A percentile compares a stretch with the other conserved stretches of the same genome.
These are phyloP conservation scores for Holacanthella duospinosa DNA, from an alignment of 2,888 invertebrate genomes.

Conservation along the genomic window DNA sequence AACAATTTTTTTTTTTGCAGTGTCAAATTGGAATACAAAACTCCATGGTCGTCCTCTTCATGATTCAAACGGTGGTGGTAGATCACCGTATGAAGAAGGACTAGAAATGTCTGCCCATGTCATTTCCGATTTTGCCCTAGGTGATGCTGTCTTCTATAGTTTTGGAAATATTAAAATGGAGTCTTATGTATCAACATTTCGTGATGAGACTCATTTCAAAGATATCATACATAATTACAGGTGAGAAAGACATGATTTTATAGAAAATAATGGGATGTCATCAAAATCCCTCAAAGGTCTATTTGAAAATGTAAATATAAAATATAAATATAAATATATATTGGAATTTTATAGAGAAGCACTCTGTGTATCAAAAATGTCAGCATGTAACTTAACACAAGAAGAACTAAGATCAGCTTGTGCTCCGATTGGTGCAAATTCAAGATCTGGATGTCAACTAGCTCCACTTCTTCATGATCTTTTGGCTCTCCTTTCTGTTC, in stretches of 20 bases:
- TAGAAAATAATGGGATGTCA: too few species aligned
- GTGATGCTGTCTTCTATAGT: constrained; percentile 27
- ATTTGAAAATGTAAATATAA: too few species aligned
- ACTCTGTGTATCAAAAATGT: constrained; percentile 15
- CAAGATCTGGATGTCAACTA: constrained; percentile 11
- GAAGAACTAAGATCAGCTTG: constrained; percentile 4
- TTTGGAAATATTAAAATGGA: constrained; percentile 19
- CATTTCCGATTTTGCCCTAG: constrained; percentile 19
- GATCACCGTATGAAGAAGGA: constrained; percentile 26
- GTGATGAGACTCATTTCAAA: constrained; percentile 14
- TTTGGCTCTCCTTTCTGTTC: constrained; percentile 17
- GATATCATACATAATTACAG: constrained; percentile 20
- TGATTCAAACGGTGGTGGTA: constrained; percentile 11
- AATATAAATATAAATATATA: too few species aligned
- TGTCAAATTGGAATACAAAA: constrained; percentile 25
- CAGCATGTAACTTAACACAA: constrained; percentile 1
- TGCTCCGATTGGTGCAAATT: neutral
- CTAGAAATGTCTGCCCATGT: constrained; percentile 19
- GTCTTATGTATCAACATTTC: constrained; percentile 21
- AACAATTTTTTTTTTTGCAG: constrained; percentile 12
- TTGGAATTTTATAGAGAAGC: constrained; percentile 6
- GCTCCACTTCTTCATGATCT: constrained; percentile 22
- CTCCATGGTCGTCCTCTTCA: constrained; percentile 19
- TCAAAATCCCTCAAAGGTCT: too few species aligned
- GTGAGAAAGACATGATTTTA: too few species aligned